phyloP scores from a whole-genome alignment of 2,113 vertebrate genomes.

The Alaudala cheleensis region DNA sequence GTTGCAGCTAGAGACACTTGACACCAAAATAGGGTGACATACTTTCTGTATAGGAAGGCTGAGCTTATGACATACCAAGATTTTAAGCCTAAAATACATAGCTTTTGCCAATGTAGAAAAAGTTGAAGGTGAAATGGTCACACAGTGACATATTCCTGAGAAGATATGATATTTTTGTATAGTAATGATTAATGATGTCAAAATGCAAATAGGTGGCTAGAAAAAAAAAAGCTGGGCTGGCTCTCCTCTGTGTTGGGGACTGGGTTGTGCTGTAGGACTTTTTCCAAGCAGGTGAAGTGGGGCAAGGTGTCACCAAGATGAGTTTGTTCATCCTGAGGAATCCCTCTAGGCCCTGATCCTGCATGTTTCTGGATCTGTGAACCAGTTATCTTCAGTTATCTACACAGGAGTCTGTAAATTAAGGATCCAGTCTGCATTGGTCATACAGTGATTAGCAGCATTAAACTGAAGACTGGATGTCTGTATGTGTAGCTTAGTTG shows the following conservation, averaged over 20 bases:
- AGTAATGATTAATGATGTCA: not conserved
- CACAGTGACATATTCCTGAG: not conserved
- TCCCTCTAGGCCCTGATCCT: not conserved
- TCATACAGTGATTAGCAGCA: not conserved
- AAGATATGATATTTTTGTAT: not conserved
- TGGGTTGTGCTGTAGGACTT: not conserved
- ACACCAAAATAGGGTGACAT: not conserved
- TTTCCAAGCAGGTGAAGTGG: not conserved
- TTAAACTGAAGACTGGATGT: not conserved
- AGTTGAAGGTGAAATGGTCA: not conserved
- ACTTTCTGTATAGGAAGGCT: not conserved
- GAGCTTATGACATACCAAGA: not conserved
- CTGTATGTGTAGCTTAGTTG: not conserved
- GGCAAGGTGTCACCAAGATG: not conserved
- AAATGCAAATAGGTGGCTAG: not conserved
- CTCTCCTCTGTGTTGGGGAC: not conserved
- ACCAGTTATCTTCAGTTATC: not conserved
- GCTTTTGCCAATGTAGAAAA: not conserved
- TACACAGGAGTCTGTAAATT: not conserved
- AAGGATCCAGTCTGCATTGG: not conserved
- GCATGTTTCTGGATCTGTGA: not conserved
- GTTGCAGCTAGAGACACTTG: not conserved
- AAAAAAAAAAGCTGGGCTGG: not conserved
- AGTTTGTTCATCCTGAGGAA: not conserved
- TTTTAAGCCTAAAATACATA: not conserved